Evolutionary conservation across 2,797 vertebrate species (phyloP).

Genomic region (Megalops cyprinoides): DNA sequence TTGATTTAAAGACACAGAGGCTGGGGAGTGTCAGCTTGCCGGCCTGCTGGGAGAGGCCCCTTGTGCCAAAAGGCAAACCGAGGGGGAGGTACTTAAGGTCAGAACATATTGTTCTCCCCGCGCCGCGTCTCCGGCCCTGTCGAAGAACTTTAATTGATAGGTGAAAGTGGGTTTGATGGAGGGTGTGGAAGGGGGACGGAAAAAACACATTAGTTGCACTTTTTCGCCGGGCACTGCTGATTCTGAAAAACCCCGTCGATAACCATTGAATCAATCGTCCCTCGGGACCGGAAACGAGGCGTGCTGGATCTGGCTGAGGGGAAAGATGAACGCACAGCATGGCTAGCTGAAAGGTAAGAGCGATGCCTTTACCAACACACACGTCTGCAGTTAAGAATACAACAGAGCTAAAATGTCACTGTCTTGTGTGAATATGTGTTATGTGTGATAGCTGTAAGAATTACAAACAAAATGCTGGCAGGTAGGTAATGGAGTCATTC

Average conservation of each 20-base stretch:
- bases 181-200: constrained; percentile 31
- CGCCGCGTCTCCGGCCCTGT: constrained; percentile 69
- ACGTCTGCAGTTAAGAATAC: too few relatives aligned
- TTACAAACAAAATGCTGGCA: background rate
- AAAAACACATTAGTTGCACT: constrained; percentile 37
- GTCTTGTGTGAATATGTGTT: constrained; percentile 33
- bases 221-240: constrained; percentile 35
- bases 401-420: constrained; percentile 47
- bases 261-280: constrained; percentile 65
- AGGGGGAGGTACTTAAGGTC: constrained; percentile 78
- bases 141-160: constrained; percentile 73
- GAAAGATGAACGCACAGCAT: background rate
- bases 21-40: constrained; percentile 41
- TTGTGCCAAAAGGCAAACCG: constrained; percentile 69
- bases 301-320: background rate
- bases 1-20: constrained; percentile 75
- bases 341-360: background rate
- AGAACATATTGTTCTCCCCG: constrained; percentile 75
- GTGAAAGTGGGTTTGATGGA: constrained; percentile 57
- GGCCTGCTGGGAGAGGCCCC: background rate
- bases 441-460: background rate
- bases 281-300: background rate
- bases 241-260: constrained; percentile 44
- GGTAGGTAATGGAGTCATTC: background rate
- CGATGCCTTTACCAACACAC: too few relatives aligned